Base-by-base conservation (phyloP, 2,113 vertebrate genomes). In the Pseudopipra pipra region DNA sequence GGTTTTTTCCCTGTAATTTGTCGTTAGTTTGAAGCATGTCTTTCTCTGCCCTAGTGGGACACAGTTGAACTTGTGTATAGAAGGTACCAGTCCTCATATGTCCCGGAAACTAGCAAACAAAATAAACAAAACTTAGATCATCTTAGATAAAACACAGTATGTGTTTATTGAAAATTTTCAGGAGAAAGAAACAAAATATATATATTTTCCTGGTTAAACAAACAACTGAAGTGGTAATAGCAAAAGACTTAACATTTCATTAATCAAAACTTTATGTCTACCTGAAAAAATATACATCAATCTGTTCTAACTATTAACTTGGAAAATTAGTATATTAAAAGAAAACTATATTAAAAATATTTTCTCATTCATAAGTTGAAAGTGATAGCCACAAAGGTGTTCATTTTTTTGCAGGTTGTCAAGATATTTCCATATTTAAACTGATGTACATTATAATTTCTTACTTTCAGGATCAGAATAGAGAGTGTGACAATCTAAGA, bases 141-240 rank as follows among this genome's bases (percentile, higher is more conserved):
- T 44, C 21, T 86, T 77, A 49, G 47, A 44, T 61, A 85, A 94
- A 96, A 93, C n/a, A 76, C 3, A 6, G 24, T 27, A 49, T n/a
- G 67, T 88, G 41, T 96, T 97, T 96, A 94, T 93, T 94, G 47
- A 84, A 82, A 77, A 58, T 78, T 91, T 85, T 71, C 21, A 77
- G 77, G 59, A 58, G 78, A 90, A 90, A 71, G 44, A 88, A 91
- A 27, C 14, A 70, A 63, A 67, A 71, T 67, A 22, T 1, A 0
- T 72, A 0, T 75, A 11, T 73, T 80, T 90, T 80, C 21, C 35
- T 47, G 59, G 22, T 33, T 88, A 84, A 79, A 70, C 30, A 79
- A 90, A 78, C 9, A 43, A 35, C 18, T 51, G 31, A 76, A 30
- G 30, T 44, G 19, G 14, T 28, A 77, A 77, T 24, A 5, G 4